Percentiles rank a stretch among this genome's conserved stretches.
Evolutionary conservation across 2,113 vertebrate genomes (phyloP).

Genomic region (Thunnus thynnus): DNA sequence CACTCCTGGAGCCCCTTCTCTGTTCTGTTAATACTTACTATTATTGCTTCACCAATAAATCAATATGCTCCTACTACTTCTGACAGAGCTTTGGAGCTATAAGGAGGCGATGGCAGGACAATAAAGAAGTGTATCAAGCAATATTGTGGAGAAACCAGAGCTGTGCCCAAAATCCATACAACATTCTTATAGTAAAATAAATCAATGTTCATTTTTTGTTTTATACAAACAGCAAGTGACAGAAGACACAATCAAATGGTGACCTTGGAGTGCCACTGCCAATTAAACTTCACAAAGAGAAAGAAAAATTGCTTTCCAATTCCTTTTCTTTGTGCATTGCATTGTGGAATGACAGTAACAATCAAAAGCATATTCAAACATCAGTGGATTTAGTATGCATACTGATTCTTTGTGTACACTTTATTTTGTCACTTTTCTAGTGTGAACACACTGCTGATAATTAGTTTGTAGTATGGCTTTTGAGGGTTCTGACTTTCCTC

Average conservation of each 20-base stretch:
- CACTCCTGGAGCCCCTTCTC: neutral
- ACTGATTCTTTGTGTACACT: too few relatives aligned
- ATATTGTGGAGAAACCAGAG: neutral
- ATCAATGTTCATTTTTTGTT: neutral
- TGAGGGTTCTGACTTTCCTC: neutral
- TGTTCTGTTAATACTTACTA: neutral
- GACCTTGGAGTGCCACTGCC: neutral
- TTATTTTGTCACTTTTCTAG: neutral
- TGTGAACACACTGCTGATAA: too few relatives aligned
- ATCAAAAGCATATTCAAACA: too few relatives aligned
- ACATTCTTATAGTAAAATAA: too few relatives aligned
- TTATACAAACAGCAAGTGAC: neutral
- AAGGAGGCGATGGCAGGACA: constrained; percentile 4
- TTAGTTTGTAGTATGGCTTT: too few relatives aligned
- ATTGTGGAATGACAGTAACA: too few relatives aligned
- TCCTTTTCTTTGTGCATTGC: too few relatives aligned
- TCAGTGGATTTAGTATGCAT: too few relatives aligned
- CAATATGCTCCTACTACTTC: neutral
- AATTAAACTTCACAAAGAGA: neutral
- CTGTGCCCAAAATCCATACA: neutral
- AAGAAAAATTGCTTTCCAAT: neutral
- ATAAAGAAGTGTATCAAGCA: neutral
- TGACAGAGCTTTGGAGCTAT: neutral
- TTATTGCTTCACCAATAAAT: constrained; percentile 1
- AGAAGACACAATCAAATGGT: neutral